Base-by-base conservation (phyloP, 2,888 invertebrate species). In the Tholera decimalis region DNA sequence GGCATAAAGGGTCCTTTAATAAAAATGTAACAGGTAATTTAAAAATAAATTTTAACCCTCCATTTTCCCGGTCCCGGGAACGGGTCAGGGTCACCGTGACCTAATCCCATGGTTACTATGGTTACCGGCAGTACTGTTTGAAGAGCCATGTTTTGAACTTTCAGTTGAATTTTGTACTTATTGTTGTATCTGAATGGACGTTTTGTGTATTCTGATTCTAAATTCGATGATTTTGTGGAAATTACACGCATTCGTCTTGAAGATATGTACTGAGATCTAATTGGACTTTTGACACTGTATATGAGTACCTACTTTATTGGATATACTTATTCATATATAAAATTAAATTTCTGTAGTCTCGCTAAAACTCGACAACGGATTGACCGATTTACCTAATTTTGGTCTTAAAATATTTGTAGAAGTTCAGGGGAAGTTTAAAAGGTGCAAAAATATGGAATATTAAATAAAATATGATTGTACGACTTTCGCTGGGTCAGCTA, bases 71-170 rank as follows among this genome's bases (percentile, higher is more conserved):
- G 41, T 35, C 53, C 62, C 61, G 50, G 54, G 61, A 63, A 8
- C 20, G 60, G 84, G 85, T 84, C 85, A 84, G 55, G 85, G 85
- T 70, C 73, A 60, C 63, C 9, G 57, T 63, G 84, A 77, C 83
- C 64, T 72, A 80, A 81, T 85, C 85, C 73, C 56, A 71, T 59
- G 60, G 74, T 80, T 30, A 28, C 80, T 63, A 81, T 77, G 65
- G 78, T 28, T 55, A 76, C 84, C 33, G 43, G 28, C 35, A 44
- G 61, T 20, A 37, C 33, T 60, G 65, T 79, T 73, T 50, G 58
- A 55, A 49, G 39, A 63, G 15, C 24, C 30, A 30, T 60, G 50
- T 65, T 66, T 67, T 37, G 43, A 66, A 67, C 43, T 73, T 67
- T 62, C 58, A 53, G 63, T 70, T 50, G 58, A 63, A 61, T 74